phyloP scores from a whole-genome alignment of 1,140 invertebrate species.

The Ceratina australensis region DNA sequence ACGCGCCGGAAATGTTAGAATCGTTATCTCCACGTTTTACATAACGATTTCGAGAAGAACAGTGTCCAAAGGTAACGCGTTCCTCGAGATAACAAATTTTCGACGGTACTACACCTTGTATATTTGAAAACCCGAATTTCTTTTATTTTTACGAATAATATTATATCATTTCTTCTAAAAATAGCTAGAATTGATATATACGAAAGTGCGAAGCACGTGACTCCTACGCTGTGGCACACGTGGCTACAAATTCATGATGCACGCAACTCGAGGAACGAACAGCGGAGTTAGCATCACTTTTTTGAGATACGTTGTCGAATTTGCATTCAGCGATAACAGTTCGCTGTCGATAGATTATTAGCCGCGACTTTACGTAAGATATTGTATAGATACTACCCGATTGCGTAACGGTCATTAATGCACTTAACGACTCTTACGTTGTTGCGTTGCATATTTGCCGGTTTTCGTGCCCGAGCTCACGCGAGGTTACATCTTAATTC shows the following conservation, averaged over 20 bases:
- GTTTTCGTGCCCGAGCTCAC: conserved; percentile 29
- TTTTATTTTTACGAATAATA: too few relatives aligned
- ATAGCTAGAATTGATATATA: too few relatives aligned
- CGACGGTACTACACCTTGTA: too few relatives aligned
- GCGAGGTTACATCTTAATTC: too few relatives aligned
- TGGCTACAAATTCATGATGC: too few relatives aligned
- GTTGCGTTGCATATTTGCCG: conserved; percentile 41
- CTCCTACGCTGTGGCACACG: too few relatives aligned
- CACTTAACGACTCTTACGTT: conserved; percentile 57
- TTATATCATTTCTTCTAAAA: too few relatives aligned
- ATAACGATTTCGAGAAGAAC: conserved; percentile 37
- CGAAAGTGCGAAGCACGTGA: too few relatives aligned
- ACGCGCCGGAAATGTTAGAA: conserved; percentile 30
- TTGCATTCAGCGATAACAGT: conserved; percentile 27
- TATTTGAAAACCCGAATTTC: too few relatives aligned
- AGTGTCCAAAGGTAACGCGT: background rate
- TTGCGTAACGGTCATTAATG: conserved; percentile 59
- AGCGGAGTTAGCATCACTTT: background rate
- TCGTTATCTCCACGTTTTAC: conserved; percentile 23
- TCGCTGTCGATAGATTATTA: conserved; percentile 36
- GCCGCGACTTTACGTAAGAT: conserved; percentile 42
- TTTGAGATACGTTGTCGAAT: conserved; percentile 11
- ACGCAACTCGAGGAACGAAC: background rate
- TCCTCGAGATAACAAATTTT: too few relatives aligned
- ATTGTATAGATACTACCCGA: conserved; percentile 47